Evolutionary conservation across 2,113 vertebrate genomes (phyloP), one percentile per base, ranked within the genome.

Genomic region (Propithecus coquereli): DNA sequence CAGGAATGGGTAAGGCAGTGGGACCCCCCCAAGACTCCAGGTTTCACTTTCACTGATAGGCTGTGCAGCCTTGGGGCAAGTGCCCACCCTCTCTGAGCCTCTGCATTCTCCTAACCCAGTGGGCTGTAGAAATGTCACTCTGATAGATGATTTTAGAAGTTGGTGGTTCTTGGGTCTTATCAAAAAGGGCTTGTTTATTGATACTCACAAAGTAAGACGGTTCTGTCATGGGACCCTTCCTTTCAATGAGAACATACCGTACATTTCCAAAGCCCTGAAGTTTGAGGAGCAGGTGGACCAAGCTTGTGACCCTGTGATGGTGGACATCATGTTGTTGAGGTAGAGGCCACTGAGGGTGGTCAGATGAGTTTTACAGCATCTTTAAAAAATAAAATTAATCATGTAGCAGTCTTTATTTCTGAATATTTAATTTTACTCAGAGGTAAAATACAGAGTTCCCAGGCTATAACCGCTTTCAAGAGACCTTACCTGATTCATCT

Each of bases 21-120:
- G 47, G 73, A 76, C 43, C 73, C 43, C 73, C 12, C 23, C 25
- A 47, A 4, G 25, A 30, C 43, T 7, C 73, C 43, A 74, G 27
- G 27, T 74, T 47, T 47, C 13, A 12, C 3, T 18, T 63, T 79
- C 8, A 20, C 6, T 0, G 1, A 27, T 14, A 25, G 65, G 43
- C 65, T 61, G 27, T 59, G 30, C 3, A 40, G 40, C 45, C 25
- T 66, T n/a, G 30, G n/a, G 45, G 16, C 2, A 87, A 2, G 50
- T 2, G 0, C 54, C 7, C 11, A 22, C n/a, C 27, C 47, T 59
- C 37, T 85, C 81, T 65, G 79, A 70, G 54, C 61, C 47, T 74
- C 14, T 2, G 1, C 68, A 18, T 5, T 18, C 16, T 30, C 30
- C 27, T 30, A n/a, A 59, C 32, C 12, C 1, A 3, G 1, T 6